Evolutionary conservation across 2,113 vertebrate genomes (phyloP), one percentile per base, ranked within the genome.

Genomic region (Aegotheles bennettii): DNA sequence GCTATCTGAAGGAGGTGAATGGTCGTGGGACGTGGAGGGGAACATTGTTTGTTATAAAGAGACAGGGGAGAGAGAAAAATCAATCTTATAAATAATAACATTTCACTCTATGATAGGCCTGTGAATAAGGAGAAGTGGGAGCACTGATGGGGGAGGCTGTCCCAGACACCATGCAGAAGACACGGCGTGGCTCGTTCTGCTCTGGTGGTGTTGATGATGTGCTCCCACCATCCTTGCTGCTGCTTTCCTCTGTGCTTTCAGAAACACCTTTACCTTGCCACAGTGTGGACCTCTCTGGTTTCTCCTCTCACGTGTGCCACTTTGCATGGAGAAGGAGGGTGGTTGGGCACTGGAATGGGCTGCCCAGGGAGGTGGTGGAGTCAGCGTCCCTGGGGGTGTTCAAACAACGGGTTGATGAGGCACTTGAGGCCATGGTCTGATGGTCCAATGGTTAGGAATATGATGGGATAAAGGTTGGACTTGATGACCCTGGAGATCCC

Each of bases 11-110:
- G 59, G 38, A 91, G 50, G 45, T 57, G 38, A 85, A 74, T 29
- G 81, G 71, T 42, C 3, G 0, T 48, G 75, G 57, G 84, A 86
- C 0, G 0, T 36, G 47, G 42, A 89, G 20, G 67, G 40, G 60
- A 84, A 38, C 33, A 61, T 59, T 13, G 36, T 67, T 94, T 74
- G 54, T 76, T 89, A 53, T 14, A 29, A 64, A 85, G 71, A 94
- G 75, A 57, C 25, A 51, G 40, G 47, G 23, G 31, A 88, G 78
- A 76, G 57, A 64, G 25, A 76, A 87, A 92, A 89, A 87, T 28
- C 21, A 68, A 24, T 45, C 51, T 73, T 57, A 36, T 13, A 77
- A 86, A 59, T 57, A 73, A 43, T 33, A 69, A 76, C 20, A 70
- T 28, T 67, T 77, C 36, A n/a, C 19, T 82, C 36, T 25, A 19